Conservation (phyloP, 2,797 vertebrate species). For the Catostomus latipinnis region DNA sequence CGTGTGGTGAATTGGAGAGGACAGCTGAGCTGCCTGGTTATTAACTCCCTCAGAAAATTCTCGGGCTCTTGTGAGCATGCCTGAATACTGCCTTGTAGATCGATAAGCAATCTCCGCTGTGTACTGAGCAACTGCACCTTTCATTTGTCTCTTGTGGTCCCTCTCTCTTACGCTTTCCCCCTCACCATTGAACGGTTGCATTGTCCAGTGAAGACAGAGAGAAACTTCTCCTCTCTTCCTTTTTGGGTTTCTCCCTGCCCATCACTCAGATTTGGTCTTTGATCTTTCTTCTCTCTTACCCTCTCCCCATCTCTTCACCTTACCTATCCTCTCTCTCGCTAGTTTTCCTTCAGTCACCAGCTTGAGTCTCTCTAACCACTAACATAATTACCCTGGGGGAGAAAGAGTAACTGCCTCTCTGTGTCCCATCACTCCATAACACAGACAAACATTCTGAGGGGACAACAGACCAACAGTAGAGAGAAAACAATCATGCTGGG, state of each 20-base stretch:
- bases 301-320: conserved; percentile 22
- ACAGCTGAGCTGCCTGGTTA: conserved; percentile 99
- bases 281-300: background rate
- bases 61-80: conserved; percentile 89
- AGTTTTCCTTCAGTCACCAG: conserved; percentile 66
- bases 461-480: conserved; percentile 40
- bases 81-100: conserved; percentile 98
- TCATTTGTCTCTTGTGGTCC: conserved; percentile 97
- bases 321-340: conserved; percentile 53
- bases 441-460: background rate
- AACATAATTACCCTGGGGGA: conserved; percentile 94
- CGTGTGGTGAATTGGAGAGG: conserved; percentile 99
- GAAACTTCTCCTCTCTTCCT: conserved; percentile 66
- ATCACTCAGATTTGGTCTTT: conserved; percentile 43
- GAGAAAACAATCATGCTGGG: conserved; percentile 13
- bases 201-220: conserved; percentile 50
- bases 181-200: conserved; percentile 39
- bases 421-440: conserved; percentile 83
- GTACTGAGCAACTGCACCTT: conserved; percentile 98
- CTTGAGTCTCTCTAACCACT: conserved; percentile 79
- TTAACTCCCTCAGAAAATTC: conserved; percentile 99
- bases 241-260: conserved; percentile 40
- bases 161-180: conserved; percentile 68
- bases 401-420: conserved; percentile 86
- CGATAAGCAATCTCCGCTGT: conserved; percentile 99